phyloP scores from a whole-genome alignment of 2,797 vertebrate genomes.

The Eutrigla gurnardus region DNA sequence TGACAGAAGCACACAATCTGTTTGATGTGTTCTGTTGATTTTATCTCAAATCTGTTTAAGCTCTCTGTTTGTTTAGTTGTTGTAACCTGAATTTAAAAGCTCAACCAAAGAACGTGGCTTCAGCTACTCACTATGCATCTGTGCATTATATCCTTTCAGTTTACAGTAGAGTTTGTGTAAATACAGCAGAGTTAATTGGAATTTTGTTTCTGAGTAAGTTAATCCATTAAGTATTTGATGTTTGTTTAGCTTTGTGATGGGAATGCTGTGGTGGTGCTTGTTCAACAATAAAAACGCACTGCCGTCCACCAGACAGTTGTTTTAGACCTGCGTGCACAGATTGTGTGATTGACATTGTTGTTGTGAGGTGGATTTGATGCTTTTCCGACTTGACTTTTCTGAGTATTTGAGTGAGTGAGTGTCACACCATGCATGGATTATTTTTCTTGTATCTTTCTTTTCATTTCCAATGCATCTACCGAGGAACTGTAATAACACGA shows the following conservation, averaged over 20 bases:
- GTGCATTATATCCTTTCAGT: not conserved
- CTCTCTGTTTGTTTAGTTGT: not conserved
- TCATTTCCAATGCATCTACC: too few relatives aligned
- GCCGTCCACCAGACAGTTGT: not conserved
- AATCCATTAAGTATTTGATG: conserved; percentile 26
- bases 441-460: not conserved
- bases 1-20: not conserved
- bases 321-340: not conserved
- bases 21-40: conserved; percentile 8
- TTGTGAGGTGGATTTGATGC: too few relatives aligned
- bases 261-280: not conserved
- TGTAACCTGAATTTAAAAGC: not conserved
- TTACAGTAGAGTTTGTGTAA: conserved; percentile 35
- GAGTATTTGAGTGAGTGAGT: too few relatives aligned
- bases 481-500: too few relatives aligned
- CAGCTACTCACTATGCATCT: not conserved
- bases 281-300: not conserved
- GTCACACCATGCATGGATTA: not conserved
- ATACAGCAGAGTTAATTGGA: conserved; percentile 32
- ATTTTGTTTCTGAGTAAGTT: conserved; percentile 42
- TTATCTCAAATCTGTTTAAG: not conserved
- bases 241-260: conserved; percentile 33
- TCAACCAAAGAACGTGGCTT: not conserved
- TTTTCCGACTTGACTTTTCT: too few relatives aligned
- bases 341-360: not conserved